These are phyloP conservation scores for Gambusia yucatana DNA, from an alignment of 2,797 vertebrate genomes.

Conservation along the genomic window DNA sequence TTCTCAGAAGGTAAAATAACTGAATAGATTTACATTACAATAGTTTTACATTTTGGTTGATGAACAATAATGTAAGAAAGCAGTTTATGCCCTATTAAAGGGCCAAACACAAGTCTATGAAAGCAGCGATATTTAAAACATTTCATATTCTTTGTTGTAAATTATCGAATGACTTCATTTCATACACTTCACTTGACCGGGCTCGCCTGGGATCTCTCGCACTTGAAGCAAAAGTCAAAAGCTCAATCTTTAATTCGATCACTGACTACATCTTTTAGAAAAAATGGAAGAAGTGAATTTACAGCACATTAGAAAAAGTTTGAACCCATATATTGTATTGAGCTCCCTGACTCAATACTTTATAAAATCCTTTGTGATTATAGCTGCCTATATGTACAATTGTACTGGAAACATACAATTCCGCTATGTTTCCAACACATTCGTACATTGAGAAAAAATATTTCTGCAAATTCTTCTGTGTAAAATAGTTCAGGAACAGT, in stretches of 20 bases:
- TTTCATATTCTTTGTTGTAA: too few species aligned
- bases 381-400: neutral
- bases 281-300: neutral
- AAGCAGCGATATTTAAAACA: too few species aligned
- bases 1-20: neutral
- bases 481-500: neutral
- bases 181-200: too few species aligned
- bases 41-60: neutral
- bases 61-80: neutral
- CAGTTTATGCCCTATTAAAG: too few species aligned
- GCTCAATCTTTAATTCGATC: neutral
- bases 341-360: neutral
- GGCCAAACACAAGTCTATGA: too few species aligned
- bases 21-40: neutral
- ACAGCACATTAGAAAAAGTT: neutral
- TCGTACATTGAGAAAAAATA: neutral
- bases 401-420: neutral
- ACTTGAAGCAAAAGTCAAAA: neutral
- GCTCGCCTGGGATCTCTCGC: too few species aligned
- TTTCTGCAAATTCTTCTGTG: neutral
- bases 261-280: neutral
- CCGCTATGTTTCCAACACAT: neutral
- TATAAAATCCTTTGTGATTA: neutral
- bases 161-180: too few species aligned
- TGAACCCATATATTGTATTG: neutral